Evolutionary conservation across 2,888 invertebrate species (phyloP), one percentile per base, ranked within the genome.

Genomic region (Thalpophila matura): DNA sequence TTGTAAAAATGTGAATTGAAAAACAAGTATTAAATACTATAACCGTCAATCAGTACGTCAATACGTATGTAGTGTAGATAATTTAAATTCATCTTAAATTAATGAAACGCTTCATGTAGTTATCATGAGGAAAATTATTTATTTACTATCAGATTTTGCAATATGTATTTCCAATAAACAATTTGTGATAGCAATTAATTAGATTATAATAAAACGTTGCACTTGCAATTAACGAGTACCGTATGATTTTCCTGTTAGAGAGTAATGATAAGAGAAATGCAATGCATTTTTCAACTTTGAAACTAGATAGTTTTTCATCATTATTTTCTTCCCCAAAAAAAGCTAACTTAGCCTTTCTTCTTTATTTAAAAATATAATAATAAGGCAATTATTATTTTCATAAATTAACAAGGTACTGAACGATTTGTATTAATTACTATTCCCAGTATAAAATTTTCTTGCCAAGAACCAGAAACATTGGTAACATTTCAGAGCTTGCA

Each of bases 121-220:
- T 43, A 49, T 64, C 47, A 27, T 29, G 6, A 73, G 73, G 76
- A 71, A 71, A 75, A 60, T 38, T 0, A 12, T 35, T 54, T 57
- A 10, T 59, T 64, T 54, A 50, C 35, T 22, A 31, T 10, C 2
- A 22, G 3, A 47, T 33, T 42, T 47, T 38, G 26, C 31, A 51
- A 27, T 46, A 18, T 22, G 10, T 22, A 9, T 20, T 27, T 29
- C 20, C 33, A 22, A 54, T 49, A 27, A 20, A 33, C 14, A 35
- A 20, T 55, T 7, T 18, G 7, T 3, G 31, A 26, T 43, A 31
- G 9, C 3, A 31, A 26, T 49, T 7, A 63, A 54, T 70, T 53
- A 3, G 7, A 20, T 16, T 18, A 26, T 2, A 18, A 7, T n/a
- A 33, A n/a, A n/a, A 24, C 18, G 20, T 35, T 18, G 2, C n/a